Percentiles rank a stretch among this genome's conserved stretches.
These are phyloP conservation scores for Threskiornis aethiopicus DNA, from an alignment of 2,797 vertebrate genomes.

Conservation along the genomic window DNA sequence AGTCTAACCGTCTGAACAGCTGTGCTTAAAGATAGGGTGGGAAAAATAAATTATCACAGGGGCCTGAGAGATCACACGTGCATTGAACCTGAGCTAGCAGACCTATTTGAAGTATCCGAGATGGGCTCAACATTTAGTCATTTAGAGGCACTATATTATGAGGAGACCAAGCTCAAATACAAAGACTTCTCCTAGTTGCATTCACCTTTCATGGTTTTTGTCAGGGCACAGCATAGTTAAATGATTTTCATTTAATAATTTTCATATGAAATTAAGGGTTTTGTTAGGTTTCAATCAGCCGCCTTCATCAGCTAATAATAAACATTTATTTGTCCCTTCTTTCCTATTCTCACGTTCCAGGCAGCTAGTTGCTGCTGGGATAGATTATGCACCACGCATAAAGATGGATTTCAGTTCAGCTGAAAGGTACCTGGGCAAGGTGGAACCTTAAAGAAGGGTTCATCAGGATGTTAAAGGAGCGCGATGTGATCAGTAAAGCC, in stretches of 20 bases:
- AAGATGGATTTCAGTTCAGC: not conserved
- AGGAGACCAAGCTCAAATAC: not conserved
- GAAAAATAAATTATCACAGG: not conserved
- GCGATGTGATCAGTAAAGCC: not conserved
- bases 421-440: not conserved
- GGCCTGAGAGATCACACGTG: not conserved
- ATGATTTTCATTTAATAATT: not conserved
- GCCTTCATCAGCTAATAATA: not conserved
- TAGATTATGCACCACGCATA: rapidly evolving
- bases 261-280: not conserved
- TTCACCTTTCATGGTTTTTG: not conserved
- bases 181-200: not conserved
- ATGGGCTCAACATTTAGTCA: not conserved
- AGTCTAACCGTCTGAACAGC: not conserved
- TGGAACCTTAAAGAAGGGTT: not conserved
- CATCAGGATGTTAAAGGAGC: not conserved
- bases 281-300: not conserved
- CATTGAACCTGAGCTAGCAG: not conserved
- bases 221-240: not conserved
- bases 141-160: not conserved
- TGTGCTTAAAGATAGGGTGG: not conserved
- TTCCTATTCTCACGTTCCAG: not conserved
- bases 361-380: not conserved
- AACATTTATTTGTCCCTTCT: not conserved
- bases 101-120: not conserved